Conservation (phyloP, 2,888 invertebrate genomes). For the Lissonota sp. region DNA sequence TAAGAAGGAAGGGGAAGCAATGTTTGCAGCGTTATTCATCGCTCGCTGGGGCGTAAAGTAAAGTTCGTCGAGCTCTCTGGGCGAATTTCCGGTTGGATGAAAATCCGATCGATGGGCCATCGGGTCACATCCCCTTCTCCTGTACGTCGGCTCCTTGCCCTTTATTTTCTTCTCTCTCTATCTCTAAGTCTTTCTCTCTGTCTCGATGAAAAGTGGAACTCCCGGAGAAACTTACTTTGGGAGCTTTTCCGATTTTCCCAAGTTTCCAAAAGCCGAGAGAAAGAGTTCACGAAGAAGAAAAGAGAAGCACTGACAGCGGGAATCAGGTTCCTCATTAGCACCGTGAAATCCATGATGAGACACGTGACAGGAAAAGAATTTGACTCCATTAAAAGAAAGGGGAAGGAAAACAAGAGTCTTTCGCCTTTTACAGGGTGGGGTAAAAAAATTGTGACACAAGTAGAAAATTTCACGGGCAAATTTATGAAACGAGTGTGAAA, state of each 20-base stretch:
- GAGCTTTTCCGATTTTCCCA: conserved; percentile 3
- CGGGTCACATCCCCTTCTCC: conserved; percentile 48
- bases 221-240: too few species aligned
- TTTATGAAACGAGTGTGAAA: too few species aligned
- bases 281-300: not conserved
- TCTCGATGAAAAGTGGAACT: conserved; percentile 20
- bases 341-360: too few species aligned
- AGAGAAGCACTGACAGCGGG: too few species aligned
- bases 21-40: conserved; percentile 50
- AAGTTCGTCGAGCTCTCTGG: conserved; percentile 44
- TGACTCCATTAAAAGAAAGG: too few species aligned
- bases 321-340: not conserved
- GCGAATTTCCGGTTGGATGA: conserved; percentile 57
- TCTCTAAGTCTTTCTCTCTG: not conserved
- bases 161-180: conserved; percentile 15
- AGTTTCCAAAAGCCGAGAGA: not conserved
- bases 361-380: too few species aligned
- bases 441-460: too few species aligned
- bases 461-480: too few species aligned
- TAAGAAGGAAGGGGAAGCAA: conserved; percentile 25
- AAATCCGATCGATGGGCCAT: conserved; percentile 55
- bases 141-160: not conserved
- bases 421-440: too few species aligned
- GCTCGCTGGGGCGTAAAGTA: conserved; percentile 32
- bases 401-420: too few species aligned